Evolutionary conservation across 1,140 invertebrate species (phyloP), one percentile per base, ranked within the genome.

Genomic region (Alviniconcha marisindica): DNA sequence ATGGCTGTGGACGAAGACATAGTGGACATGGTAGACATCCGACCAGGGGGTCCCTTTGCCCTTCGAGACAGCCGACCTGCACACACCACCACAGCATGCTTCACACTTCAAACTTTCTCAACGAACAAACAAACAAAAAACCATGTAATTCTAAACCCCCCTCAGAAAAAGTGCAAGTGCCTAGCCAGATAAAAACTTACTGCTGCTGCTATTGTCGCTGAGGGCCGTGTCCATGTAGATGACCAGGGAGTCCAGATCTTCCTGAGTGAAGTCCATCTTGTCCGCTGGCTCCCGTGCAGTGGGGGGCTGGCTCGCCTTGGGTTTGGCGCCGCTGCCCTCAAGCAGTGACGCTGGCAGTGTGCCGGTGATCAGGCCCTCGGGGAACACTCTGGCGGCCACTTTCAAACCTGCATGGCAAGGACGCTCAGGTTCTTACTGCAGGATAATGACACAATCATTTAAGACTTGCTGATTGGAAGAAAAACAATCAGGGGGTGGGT

Each of bases 361-460:
- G 7, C 93, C 93, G 12, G 93, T 91, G 40, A 93, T 84, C 12
- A 93, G 84, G 24, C 91, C 91, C 18, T 91, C 87, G 18, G 92
- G 92, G 82, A 92, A 93, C 24, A 87, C 63, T 77, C 90, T 90
- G 78, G 88, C 89, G 0, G 93, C 92, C 56, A 93, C 87, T 80
- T 90, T 92, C 84, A 93, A 86, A 38, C 93, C 92, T 93, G 83
- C 4, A 71, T 1, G 38, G 31, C 21, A 36, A 1, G 69, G 10
- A 0, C 69, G 38, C 21, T n/a, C 28, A n/a, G n/a, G n/a, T n/a
- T n/a, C n/a, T n/a, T n/a, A n/a, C n/a, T n/a, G n/a, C n/a, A n/a
- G n/a, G n/a, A n/a, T n/a, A n/a, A n/a, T n/a, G n/a, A n/a, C n/a
- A n/a, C n/a, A n/a, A n/a, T n/a, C n/a, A n/a, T n/a, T n/a, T n/a